Evolutionary conservation across 2,797 vertebrate species (phyloP), one percentile per base, ranked within the genome.

Genomic region (Trematomus bernacchii): DNA sequence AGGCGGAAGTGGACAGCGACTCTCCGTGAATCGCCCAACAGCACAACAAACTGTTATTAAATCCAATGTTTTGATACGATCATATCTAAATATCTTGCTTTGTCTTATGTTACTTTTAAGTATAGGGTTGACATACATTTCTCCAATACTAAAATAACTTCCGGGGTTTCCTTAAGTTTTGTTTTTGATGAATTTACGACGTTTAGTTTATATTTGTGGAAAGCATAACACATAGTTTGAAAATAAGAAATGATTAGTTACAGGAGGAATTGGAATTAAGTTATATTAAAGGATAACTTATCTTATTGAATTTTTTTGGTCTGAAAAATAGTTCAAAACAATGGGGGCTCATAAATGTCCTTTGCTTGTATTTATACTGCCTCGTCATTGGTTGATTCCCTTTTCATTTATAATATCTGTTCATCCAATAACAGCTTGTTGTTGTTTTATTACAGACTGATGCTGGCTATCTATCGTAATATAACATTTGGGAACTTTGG

Each of bases 1-100:
- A 10, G 53, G 14, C 12, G 18, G 21, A 30, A 52, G 8, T 65
- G 96, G 95, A 98, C 96, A 98, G 97, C 96, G 82, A 67, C 93
- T 21, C 16, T 57, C 48, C 10, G 64, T 10, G 10, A 43, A 1
- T 19, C 44, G 21, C 11, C 6, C n/a, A 57, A 6, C 6, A 14
- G 47, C 14, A 10, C 27, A 43, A 27, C 4, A 44, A 30, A 14
- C 61, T 2, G 4, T 19, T 43, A 2, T 48, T 1, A 55, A 51
- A 42, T 7, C 37, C 0, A 1, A 0, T 0, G 1, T 0, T 30
- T 52, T 59, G 30, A 40, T 0, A n/a, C 0, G 4, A 21, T 0
- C 18, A 11, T 16, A 37, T 1, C 21, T 19, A 19, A 46, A 51
- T 4, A 1, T 0, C 2, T 0, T 2, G 2, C 13, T 42, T 52